Evolutionary conservation across 2,888 invertebrate species (phyloP).

Genomic region (Cryptophagus acutangulus): DNA sequence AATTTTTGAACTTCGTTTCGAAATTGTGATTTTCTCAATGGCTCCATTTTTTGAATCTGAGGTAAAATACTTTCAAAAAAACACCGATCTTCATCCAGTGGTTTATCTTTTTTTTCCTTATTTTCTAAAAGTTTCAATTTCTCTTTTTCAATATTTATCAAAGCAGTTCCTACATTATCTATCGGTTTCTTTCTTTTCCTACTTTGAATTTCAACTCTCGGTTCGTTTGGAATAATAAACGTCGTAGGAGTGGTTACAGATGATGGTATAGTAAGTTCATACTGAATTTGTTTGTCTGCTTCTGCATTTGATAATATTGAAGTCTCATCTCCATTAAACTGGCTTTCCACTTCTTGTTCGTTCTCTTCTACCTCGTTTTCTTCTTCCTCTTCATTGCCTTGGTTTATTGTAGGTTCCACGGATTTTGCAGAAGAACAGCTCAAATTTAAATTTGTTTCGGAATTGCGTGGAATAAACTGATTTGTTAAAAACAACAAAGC

Average conservation of each 20-base stretch:
- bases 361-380: not conserved
- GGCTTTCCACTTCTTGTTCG: constrained; percentile 1
- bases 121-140: no score
- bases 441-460: constrained; percentile 15
- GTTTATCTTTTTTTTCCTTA: constrained; percentile 6
- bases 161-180: constrained; percentile 4
- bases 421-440: not conserved
- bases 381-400: constrained; percentile 2
- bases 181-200: constrained; percentile 4
- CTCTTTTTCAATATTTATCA: constrained; percentile 10
- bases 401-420: not conserved
- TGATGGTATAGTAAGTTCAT: no score
- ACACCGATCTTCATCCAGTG: constrained; percentile 11
- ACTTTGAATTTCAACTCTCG: constrained; percentile 4
- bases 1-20: constrained; percentile 11
- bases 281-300: no score
- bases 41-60: constrained; percentile 10
- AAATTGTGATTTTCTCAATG: constrained; percentile 10
- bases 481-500: constrained; percentile 20
- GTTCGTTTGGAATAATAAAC: constrained; percentile 5
- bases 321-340: no score
- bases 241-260: no score
- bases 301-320: no score
- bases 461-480: constrained; percentile 19
- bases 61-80: constrained; percentile 14